These are phyloP conservation scores for Tinea pellionella DNA, from an alignment of 2,888 invertebrate species.

Conservation along the genomic window DNA sequence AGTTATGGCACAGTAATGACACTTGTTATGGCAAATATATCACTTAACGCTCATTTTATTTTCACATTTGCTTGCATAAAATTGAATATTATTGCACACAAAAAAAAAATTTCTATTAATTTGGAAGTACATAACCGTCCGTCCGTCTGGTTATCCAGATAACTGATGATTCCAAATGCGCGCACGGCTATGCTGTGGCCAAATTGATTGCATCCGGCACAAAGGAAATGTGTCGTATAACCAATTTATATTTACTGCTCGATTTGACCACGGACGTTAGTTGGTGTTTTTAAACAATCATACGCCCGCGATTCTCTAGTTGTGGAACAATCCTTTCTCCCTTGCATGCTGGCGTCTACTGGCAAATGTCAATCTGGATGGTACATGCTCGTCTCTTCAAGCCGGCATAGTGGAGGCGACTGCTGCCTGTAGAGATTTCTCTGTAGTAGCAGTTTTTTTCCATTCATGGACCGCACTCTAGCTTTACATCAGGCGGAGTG, in stretches of 20 bases:
- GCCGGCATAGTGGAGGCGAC: too few relatives aligned
- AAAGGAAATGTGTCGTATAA: constrained; percentile 65
- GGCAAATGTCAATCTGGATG: too few relatives aligned
- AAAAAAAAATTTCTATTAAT: neutral
- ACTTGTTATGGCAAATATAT: neutral
- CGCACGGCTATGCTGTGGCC: constrained; percentile 32
- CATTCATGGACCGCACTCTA: too few relatives aligned
- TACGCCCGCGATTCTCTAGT: neutral
- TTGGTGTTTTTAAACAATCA: constrained; percentile 17
- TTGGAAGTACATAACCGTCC: constrained; percentile 2
- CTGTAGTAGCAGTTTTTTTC: too few relatives aligned
- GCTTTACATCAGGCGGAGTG: too few relatives aligned
- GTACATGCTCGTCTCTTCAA: too few relatives aligned
- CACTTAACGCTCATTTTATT: neutral
- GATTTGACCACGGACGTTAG: constrained; percentile 49
- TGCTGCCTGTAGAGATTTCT: too few relatives aligned
- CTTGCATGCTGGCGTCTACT: neutral
- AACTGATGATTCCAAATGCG: constrained; percentile 24
- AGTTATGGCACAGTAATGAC: neutral
- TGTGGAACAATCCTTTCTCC: constrained; percentile 11
- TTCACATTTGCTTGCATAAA: neutral
- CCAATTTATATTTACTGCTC: constrained; percentile 62
- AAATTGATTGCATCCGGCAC: constrained; percentile 67
- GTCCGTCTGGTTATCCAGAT: constrained; percentile 5
- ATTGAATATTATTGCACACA: neutral